Evolutionary conservation across 2,113 vertebrate species (phyloP).

Genomic region (Pterocles gutturalis): DNA sequence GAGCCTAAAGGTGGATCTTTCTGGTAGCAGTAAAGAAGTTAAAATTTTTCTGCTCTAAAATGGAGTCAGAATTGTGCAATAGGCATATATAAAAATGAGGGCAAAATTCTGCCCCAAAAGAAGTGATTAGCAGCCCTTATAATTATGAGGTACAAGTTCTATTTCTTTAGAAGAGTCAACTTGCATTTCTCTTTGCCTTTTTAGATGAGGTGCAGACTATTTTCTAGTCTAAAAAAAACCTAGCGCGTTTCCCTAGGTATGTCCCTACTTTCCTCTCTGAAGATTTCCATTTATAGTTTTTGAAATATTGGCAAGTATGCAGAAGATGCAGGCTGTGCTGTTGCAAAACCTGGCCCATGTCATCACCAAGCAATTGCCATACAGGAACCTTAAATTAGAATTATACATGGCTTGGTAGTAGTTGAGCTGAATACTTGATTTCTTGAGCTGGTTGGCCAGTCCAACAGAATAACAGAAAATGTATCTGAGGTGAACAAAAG

Average conservation of each 20-base stretch:
- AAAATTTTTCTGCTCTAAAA: not conserved
- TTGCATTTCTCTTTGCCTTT: not conserved
- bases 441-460: not conserved
- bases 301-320: constrained; percentile 31
- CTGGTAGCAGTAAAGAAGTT: not conserved
- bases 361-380: constrained; percentile 23
- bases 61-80: not conserved
- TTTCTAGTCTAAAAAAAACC: not conserved
- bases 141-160: not conserved
- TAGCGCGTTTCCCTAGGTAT: not conserved
- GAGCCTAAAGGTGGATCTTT: not conserved
- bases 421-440: constrained; percentile 10
- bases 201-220: not conserved
- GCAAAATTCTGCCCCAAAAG: not conserved
- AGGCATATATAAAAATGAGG: not conserved
- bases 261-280: not conserved
- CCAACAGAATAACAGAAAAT: not conserved
- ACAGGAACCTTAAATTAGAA: constrained; percentile 27
- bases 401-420: not conserved
- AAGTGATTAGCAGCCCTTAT: not conserved
- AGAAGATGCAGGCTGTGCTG: constrained; percentile 36
- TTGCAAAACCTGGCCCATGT: constrained; percentile 31
- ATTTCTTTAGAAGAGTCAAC: not conserved
- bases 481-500: not conserved
- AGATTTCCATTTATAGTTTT: constrained; percentile 30